Conservation (phyloP, 1,140 invertebrate genomes). For the Hyposmocoma kahamanoa region DNA sequence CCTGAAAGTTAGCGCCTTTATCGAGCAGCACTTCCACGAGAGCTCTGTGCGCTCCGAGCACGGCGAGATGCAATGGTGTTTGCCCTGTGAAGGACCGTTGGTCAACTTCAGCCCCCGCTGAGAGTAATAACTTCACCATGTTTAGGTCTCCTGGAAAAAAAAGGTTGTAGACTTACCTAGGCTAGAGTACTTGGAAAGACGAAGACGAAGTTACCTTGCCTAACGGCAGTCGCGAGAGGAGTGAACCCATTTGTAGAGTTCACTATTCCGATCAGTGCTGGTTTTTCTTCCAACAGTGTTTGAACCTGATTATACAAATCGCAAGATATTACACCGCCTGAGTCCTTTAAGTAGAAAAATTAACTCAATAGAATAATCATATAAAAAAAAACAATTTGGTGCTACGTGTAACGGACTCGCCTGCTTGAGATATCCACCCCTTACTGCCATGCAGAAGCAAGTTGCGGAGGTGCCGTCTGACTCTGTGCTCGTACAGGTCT, state of each 20-base stretch:
- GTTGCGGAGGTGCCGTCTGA: slow-evolving; percentile 42
- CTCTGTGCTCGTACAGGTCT: slow-evolving; percentile 46
- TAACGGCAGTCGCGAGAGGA: slow-evolving; percentile 49
- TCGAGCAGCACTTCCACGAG: slow-evolving; percentile 57
- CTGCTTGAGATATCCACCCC: slow-evolving; percentile 55
- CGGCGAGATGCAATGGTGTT: slow-evolving; percentile 45
- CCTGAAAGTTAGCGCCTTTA: slow-evolving; percentile 53
- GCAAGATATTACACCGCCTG: not conserved
- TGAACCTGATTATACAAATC: slow-evolving; percentile 50
- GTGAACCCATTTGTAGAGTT: slow-evolving; percentile 43
- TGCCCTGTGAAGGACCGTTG: slow-evolving; percentile 30
- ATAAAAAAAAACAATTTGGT: too few relatives aligned
- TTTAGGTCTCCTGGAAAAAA: slow-evolving; percentile 40
- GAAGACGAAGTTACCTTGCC: slow-evolving; percentile 32
- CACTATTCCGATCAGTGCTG: slow-evolving; percentile 35
- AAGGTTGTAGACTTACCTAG: not conserved
- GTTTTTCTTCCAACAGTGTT: slow-evolving; percentile 49
- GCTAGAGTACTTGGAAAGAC: not conserved
- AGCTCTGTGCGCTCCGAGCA: slow-evolving; percentile 18
- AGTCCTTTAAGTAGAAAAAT: not conserved
- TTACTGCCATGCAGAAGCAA: slow-evolving; percentile 57
- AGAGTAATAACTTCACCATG: slow-evolving; percentile 37
- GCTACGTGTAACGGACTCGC: too few relatives aligned
- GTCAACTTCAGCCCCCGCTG: slow-evolving; percentile 33
- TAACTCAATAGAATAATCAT: too few relatives aligned